These are phyloP conservation scores for Spermophilus dauricus DNA, from an alignment of 2,113 vertebrate species.

Conservation along the genomic window DNA sequence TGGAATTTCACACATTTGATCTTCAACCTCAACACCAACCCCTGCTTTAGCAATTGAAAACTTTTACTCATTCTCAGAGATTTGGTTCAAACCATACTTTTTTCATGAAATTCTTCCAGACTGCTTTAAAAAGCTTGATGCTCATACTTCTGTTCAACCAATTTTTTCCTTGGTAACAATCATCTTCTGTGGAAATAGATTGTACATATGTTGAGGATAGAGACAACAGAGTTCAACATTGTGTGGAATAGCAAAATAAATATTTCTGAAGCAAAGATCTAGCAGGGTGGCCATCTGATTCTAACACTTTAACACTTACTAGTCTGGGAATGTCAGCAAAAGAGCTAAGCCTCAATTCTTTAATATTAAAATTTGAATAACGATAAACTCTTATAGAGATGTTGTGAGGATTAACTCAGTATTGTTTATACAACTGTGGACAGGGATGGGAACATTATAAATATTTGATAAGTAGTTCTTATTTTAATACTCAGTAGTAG, in stretches of 20 bases:
- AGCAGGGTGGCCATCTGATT: background rate
- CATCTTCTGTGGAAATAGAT: background rate
- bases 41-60: background rate
- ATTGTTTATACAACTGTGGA: background rate
- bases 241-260: slow-evolving; percentile 49
- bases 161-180: background rate
- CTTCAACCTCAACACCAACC: background rate
- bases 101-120: background rate
- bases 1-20: background rate
- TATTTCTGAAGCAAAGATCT: slow-evolving; percentile 35
- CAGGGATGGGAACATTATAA: background rate
- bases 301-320: background rate
- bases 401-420: background rate
- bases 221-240: background rate
- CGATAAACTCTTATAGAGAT: background rate
- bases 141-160: slow-evolving; percentile 16
- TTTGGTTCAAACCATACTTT: background rate
- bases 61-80: background rate
- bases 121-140: background rate
- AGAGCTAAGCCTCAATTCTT: background rate
- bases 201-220: background rate
- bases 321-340: background rate
- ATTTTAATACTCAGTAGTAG: background rate
- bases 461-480: background rate
- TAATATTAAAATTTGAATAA: background rate